These are phyloP conservation scores for Harpagus bidentatus DNA, from an alignment of 2,113 vertebrate species.

Conservation along the genomic window DNA sequence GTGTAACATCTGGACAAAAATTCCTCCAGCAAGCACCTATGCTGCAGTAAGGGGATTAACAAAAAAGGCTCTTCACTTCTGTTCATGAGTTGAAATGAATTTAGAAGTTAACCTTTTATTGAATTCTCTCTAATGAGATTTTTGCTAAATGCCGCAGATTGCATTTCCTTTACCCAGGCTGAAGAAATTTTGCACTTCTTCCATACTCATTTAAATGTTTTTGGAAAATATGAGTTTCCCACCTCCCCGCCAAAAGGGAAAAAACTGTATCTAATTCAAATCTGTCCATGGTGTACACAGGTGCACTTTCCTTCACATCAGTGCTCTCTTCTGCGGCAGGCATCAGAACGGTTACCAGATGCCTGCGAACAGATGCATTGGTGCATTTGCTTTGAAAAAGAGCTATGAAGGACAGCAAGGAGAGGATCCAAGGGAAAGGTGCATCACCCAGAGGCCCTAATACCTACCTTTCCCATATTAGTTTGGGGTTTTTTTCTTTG, in stretches of 20 bases:
- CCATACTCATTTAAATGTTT: background rate
- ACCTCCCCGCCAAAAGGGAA: background rate
- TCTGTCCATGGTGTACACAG: background rate
- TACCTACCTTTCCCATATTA: background rate
- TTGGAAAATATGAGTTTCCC: background rate
- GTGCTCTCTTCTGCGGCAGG: background rate
- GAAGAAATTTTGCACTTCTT: background rate
- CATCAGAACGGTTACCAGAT: background rate
- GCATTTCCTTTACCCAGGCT: background rate
- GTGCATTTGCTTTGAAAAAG: background rate
- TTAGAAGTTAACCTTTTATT: background rate
- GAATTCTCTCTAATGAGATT: background rate
- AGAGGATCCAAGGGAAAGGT: background rate
- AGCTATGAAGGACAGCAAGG: background rate
- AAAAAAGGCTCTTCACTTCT: background rate
- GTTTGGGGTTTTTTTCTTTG: background rate
- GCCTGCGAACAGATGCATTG: background rate
- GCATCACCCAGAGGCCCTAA: background rate
- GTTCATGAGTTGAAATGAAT: background rate
- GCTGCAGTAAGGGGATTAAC: background rate
- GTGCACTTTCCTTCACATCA: background rate
- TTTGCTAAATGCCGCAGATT: background rate
- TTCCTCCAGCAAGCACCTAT: background rate
- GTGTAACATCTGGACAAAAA: conserved; percentile 27
- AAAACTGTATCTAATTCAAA: background rate